Evolutionary conservation across 2,888 invertebrate genomes (phyloP), one percentile per base, ranked within the genome.

Genomic region (Caenorhabditis sulstoni): DNA sequence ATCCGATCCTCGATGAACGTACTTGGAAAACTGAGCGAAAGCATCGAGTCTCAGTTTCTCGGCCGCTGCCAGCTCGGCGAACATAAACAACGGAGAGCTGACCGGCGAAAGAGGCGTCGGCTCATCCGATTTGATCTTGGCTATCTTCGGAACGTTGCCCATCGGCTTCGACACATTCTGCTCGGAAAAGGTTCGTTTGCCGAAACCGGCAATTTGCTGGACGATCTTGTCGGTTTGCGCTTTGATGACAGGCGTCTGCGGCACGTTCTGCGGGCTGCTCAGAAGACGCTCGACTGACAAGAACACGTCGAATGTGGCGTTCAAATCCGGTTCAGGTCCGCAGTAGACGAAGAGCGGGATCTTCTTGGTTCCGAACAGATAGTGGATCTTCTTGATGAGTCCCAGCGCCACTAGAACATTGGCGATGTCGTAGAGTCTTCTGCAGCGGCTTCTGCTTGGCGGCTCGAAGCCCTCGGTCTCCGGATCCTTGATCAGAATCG

Each of bases 401-500:
- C 93, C 93, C 90, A 94, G 93, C 78, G 94, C 94, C 83, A 94
- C 93, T 86, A 94, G 92, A 83, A 94, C 94, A 91, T 94, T 94
- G 75, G 94, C 94, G 86, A 94, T 94, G 90, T 94, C 94, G 91
- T 94, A 94, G 37, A 94, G 92, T 82, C 94, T 92, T 77, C 94
- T 92, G 74, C 90, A 90, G 3, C 89, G 81, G 29, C 87, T 87
- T 59, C 90, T 66, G 50, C 87, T 86, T 11, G 90, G 90, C 23
- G 90, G 90, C 59, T 89, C 87, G 62, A 86, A 89, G 47, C 88
- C 89, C 66, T 89, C 89, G 5, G 86, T 86, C 29, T 87, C 86
- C 3, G 88, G 85, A 59, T 89, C 90, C 71, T 90, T 90, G 82
- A 90, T 90, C 37, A 90, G 80, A 3, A 90, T 87, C 7, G 90